These are phyloP conservation scores for Lithobius niger DNA, from an alignment of 1,140 invertebrate genomes.

Conservation along the genomic window DNA sequence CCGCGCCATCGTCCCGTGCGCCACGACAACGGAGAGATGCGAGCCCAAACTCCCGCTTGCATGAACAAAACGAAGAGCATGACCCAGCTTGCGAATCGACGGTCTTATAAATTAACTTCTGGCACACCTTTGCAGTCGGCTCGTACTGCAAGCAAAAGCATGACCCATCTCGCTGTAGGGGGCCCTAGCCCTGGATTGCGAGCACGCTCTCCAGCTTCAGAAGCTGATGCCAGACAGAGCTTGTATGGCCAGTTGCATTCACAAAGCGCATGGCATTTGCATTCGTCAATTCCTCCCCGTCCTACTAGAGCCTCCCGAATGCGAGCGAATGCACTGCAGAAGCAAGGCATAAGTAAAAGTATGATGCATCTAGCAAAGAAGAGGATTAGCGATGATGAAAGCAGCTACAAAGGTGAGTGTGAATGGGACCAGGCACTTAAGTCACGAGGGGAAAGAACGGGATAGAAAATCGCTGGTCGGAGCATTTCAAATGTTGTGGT, in stretches of 20 bases:
- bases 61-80: slow-evolving; percentile 10
- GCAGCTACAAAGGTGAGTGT: not conserved
- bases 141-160: slow-evolving; percentile 28
- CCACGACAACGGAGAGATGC: too few relatives aligned
- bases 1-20: slow-evolving; percentile 39
- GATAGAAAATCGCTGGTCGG: too few relatives aligned
- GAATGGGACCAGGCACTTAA: too few relatives aligned
- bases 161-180: slow-evolving; percentile 31
- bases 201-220: not conserved
- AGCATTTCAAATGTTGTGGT: too few relatives aligned
- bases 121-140: not conserved
- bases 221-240: slow-evolving; percentile 19
- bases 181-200: slow-evolving; percentile 38
- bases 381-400: slow-evolving; percentile 1
- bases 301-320: not conserved
- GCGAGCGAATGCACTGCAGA: slow-evolving; percentile 3
- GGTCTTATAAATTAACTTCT: not conserved
- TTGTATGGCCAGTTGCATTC: slow-evolving; percentile 15
- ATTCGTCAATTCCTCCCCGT: not conserved
- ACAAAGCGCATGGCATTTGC: slow-evolving; percentile 10
- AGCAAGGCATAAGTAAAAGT: slow-evolving; percentile 8
- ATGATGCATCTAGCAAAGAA: slow-evolving; percentile 6
- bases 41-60: too few relatives aligned
- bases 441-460: too few relatives aligned
- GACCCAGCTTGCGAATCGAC: not conserved